Base-by-base conservation (phyloP, 2,797 vertebrate genomes). In the Cygnus olor region DNA sequence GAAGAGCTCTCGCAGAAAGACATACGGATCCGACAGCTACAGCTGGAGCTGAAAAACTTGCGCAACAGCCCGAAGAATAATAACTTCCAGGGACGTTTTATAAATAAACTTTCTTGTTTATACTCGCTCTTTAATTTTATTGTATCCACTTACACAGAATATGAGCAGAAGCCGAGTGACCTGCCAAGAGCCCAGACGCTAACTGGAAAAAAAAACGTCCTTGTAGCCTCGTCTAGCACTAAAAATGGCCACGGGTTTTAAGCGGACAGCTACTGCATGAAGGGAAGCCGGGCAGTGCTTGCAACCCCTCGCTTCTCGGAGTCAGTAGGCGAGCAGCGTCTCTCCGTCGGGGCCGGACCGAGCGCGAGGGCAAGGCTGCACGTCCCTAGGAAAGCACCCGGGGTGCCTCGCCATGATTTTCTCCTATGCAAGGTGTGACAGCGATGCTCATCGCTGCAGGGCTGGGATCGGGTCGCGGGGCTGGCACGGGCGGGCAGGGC, bases 1-100 rank as follows among this genome's bases (percentile, higher is more conserved):
- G 99, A 99, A 0, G 99, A 99, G 95, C 98, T 99, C 78, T 95
- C 98, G 6, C 99, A 99, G 95, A 99, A 99, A 93, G 99, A 99
- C 88, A 97, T 99, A 94, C 98, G 97, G 91, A 98, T 99, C 97
- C 98, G 99, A 61, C 99, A 99, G 97, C 98, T 99, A 53, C 99
- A 99, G 97, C 98, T 99, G 96, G 99, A 99, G 96, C 97, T 99
- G 45, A 99, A 99, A 96, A 99, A 99, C 98, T 96, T 99, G 92
- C 98, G 98, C 87, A 99, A 99, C 97, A 98, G 97, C 97, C 99
- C 98, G 78, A 99, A 99, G 96, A 99, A 98, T 98, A 99, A 98
- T 99, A 99, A 99, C 98, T 96, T 94, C 97, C 80, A 13, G 92
- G 94, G 97, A 88, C n/a, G 2, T 95, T 95, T 96, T 95, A 85